Percentiles rank a stretch among this genome's conserved stretches.
Conservation (phyloP, 2,888 invertebrate genomes). For the Hecatera dysodea region DNA sequence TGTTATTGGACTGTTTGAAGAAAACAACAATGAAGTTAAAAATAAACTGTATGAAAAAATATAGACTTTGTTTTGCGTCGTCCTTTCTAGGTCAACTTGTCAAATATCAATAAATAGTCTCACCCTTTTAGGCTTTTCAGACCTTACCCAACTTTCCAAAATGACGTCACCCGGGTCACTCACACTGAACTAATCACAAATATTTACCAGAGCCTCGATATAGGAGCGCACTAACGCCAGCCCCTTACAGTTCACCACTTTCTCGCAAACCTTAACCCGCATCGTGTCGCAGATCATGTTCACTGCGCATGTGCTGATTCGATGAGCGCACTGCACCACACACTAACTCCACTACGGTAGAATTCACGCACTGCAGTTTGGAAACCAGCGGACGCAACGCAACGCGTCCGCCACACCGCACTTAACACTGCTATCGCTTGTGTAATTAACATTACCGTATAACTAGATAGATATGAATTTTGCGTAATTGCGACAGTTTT, state of each 20-base stretch:
- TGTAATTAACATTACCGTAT: conserved; percentile 64
- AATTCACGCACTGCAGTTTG: conserved; percentile 52
- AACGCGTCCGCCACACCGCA: conserved; percentile 63
- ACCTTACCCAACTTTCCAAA: conserved; percentile 40
- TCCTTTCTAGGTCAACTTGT: background rate
- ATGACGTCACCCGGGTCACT: conserved; percentile 33
- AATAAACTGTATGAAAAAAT: conserved; percentile 12
- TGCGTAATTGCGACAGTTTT: conserved; percentile 53
- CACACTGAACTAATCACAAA: conserved; percentile 25
- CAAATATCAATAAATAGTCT: conserved; percentile 6
- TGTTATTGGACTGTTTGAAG: conserved; percentile 5
- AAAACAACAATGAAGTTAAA: conserved; percentile 4
- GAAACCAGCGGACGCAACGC: conserved; percentile 64
- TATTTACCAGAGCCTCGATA: conserved; percentile 83
- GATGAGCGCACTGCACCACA: conserved; percentile 34
- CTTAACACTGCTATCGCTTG: conserved; percentile 62
- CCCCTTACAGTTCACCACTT: conserved; percentile 85
- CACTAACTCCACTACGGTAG: conserved; percentile 30
- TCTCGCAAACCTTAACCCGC: conserved; percentile 85
- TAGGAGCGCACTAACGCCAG: conserved; percentile 85
- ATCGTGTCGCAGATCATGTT: conserved; percentile 86
- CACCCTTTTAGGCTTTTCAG: conserved; percentile 23
- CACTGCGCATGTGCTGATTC: conserved; percentile 32
- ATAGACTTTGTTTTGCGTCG: background rate
- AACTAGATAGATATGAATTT: conserved; percentile 58